A percentile compares a stretch with the other conserved stretches of the same genome.
Evolutionary conservation across 2,113 vertebrate species (phyloP).

Genomic region (Oceanites oceanicus): DNA sequence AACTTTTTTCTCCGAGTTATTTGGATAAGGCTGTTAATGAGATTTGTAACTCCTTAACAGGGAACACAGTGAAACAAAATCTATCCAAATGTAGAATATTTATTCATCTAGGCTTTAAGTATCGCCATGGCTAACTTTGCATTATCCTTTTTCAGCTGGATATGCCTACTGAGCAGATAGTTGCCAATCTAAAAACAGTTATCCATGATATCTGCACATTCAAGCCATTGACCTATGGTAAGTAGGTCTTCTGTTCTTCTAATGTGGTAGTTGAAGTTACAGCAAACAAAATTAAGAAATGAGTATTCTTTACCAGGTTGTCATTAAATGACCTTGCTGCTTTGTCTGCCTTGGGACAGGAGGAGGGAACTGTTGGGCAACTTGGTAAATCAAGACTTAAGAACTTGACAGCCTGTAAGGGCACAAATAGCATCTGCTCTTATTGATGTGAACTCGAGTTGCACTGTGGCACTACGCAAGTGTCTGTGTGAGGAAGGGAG

Average conservation of each 20-base stretch:
- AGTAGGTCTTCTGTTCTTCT: neutral
- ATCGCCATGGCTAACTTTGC: neutral
- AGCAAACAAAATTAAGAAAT: neutral
- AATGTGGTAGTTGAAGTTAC: neutral
- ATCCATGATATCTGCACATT: conserved; percentile 82
- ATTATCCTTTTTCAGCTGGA: conserved; percentile 79
- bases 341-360: neutral
- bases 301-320: neutral
- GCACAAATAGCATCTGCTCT: neutral
- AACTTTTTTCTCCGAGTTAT: neutral
- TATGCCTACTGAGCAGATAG: conserved; percentile 85
- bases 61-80: neutral
- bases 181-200: conserved; percentile 81
- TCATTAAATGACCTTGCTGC: neutral
- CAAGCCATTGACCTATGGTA: conserved; percentile 79
- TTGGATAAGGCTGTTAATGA: neutral
- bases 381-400: neutral
- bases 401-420: neutral
- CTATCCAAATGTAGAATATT: neutral
- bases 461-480: accelerated
- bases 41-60: neutral
- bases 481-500: neutral
- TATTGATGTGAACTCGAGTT: neutral
- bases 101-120: neutral
- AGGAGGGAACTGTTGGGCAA: neutral